These are phyloP conservation scores for Nothobranchius kuhntae DNA, from an alignment of 2,113 vertebrate species.

Conservation along the genomic window DNA sequence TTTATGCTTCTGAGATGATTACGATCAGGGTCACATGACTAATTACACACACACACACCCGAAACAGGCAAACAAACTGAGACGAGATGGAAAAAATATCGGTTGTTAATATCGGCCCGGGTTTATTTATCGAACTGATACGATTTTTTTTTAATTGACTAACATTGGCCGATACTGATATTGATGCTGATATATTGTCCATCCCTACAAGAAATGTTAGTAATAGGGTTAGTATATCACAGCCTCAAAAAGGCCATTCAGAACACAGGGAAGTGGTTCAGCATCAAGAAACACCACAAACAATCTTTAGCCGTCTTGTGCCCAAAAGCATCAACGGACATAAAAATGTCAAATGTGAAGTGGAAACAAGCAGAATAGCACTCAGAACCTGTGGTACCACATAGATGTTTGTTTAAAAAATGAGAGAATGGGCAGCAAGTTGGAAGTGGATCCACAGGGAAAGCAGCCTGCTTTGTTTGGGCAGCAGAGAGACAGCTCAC, in stretches of 20 bases:
- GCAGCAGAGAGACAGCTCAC: conserved; percentile 27
- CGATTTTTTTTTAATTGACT: no score
- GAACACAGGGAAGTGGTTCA: conserved; percentile 7
- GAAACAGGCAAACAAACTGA: no score
- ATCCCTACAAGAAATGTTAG: no score
- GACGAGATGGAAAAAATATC: no score
- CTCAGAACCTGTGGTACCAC: not conserved
- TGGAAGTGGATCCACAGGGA: conserved; percentile 12
- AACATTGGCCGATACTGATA: no score
- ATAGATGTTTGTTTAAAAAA: conserved; percentile 23
- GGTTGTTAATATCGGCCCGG: no score
- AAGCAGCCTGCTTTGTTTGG: conserved; percentile 34
- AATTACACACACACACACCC: no score
- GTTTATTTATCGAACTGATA: no score
- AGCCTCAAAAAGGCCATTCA: conserved; percentile 26
- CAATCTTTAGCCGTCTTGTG: not conserved
- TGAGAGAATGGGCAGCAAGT: conserved; percentile 6
- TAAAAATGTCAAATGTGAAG: not conserved
- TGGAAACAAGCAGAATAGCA: not conserved
- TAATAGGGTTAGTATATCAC: not conserved
- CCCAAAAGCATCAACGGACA: not conserved
- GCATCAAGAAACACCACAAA: not conserved
- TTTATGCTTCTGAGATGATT: no score
- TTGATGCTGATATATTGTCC: no score
- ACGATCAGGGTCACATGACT: no score